Evolutionary conservation across 2,797 vertebrate genomes (phyloP), one percentile per base, ranked within the genome.

Genomic region (Enteromius paludinosus): DNA sequence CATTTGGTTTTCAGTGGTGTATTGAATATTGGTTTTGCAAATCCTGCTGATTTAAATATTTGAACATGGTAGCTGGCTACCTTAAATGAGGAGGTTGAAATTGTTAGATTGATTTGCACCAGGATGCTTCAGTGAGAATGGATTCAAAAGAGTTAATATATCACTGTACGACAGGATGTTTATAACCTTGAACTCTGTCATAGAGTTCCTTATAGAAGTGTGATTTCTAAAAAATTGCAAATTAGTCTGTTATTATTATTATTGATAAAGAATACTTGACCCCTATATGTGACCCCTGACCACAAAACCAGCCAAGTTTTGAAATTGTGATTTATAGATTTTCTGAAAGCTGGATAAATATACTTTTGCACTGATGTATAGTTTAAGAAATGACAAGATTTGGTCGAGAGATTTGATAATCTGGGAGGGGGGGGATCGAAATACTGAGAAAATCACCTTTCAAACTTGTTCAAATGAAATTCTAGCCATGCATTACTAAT

Each of bases 21-120:
- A 79, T 30, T 28, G 11, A 20, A 28, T 28, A 43, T 59, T 41
- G 30, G 18, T 59, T 4, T 69, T 59, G 28, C 38, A 33, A 75
- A 43, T 56, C 41, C 18, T 35, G 54, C 7, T 61, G 3, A 62
- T 71, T 71, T 62, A 61, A 80, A 71, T 62, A 71, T 71, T 12
- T 15, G 11, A 66, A 38, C 1, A 15, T 43, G 52, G 35, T 45
- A 30, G 52, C 52, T 61, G 66, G 18, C 2, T 43, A 43, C 20
- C 10, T 64, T 30, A 20, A 33, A 64, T n/a, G 18, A 33, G 18
- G 56, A 33, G 2, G 20, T 25, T 43, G 10, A 69, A 56, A 69
- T 54, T 7, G 45, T 2, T 2, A 69, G 14, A 79, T 28, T 43
- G 65, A 28, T 38, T 68, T 79, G 64, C n/a, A 6, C 17, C 41